These are phyloP conservation scores for Pantherophis vulpinus DNA, from an alignment of 2,797 vertebrate species.

Conservation along the genomic window DNA sequence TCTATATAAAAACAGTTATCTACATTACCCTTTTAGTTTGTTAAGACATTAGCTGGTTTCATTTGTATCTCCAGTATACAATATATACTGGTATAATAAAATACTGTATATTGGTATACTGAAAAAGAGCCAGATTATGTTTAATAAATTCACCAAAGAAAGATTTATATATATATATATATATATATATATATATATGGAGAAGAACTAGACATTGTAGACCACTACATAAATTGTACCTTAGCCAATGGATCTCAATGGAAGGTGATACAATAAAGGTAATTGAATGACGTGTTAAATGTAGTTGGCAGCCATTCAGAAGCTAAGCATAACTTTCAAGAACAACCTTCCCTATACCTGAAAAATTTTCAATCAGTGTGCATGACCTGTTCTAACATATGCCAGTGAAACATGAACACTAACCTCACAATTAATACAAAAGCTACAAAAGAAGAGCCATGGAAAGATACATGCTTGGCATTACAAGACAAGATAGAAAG, in stretches of 20 bases:
- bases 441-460: not conserved
- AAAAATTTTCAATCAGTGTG: not conserved
- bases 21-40: not conserved
- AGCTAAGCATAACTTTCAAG: not conserved
- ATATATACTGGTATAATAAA: not conserved
- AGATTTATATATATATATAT: not conserved
- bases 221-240: not conserved
- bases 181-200: not conserved
- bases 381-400: not conserved
- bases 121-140: not conserved
- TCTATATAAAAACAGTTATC: not conserved
- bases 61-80: not conserved
- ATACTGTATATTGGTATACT: not conserved
- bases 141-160: not conserved
- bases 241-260: not conserved
- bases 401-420: not conserved
- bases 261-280: not conserved
- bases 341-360: not conserved
- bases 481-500: not conserved
- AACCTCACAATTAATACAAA: not conserved
- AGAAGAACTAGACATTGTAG: not conserved
- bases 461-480: not conserved
- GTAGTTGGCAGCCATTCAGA: not conserved
- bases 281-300: not conserved
- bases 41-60: not conserved